Percentiles rank a stretch among this genome's conserved stretches.
Conservation (phyloP, 2,888 invertebrate species). For the Ceriagrion tenellum region DNA sequence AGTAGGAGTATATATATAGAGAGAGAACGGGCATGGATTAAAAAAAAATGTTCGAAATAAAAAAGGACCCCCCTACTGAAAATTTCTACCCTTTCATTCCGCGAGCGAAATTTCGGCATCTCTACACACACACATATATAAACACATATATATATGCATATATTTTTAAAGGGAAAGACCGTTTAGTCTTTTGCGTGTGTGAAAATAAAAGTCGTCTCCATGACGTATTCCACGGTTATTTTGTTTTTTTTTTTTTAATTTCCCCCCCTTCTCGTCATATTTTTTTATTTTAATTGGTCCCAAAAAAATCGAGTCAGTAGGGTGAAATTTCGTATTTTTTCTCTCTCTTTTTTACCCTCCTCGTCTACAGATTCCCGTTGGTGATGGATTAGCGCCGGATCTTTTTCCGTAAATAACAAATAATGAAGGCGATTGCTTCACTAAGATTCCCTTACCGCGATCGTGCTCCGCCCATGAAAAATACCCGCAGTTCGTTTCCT, state of each 20-base stretch:
- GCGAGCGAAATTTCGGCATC: conserved; percentile 37
- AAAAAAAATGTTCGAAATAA: neutral
- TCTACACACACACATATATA: neutral
- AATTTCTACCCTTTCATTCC: conserved; percentile 64
- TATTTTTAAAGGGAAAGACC: conserved; percentile 58
- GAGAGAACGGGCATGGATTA: neutral
- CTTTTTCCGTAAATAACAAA: conserved; percentile 24
- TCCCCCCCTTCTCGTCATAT: too few species aligned
- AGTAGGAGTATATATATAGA: neutral
- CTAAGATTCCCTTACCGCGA: neutral
- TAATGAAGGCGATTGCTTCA: conserved; percentile 39
- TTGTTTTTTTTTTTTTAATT: too few species aligned
- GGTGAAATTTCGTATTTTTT: conserved; percentile 6
- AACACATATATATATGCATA: neutral
- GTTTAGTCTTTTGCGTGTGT: neutral
- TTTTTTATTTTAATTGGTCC: conserved; percentile 59
- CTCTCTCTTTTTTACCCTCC: too few species aligned
- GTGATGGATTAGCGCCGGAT: conserved; percentile 3
- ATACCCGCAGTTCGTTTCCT: neutral
- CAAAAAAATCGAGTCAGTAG: conserved; percentile 53
- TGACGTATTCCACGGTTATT: conserved; percentile 2
- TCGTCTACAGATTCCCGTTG: neutral
- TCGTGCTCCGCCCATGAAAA: neutral
- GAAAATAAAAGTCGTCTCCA: conserved; percentile 16
- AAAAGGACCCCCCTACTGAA: neutral